phyloP scores from a whole-genome alignment of 2,113 vertebrate genomes.

The Tichodroma muraria region DNA sequence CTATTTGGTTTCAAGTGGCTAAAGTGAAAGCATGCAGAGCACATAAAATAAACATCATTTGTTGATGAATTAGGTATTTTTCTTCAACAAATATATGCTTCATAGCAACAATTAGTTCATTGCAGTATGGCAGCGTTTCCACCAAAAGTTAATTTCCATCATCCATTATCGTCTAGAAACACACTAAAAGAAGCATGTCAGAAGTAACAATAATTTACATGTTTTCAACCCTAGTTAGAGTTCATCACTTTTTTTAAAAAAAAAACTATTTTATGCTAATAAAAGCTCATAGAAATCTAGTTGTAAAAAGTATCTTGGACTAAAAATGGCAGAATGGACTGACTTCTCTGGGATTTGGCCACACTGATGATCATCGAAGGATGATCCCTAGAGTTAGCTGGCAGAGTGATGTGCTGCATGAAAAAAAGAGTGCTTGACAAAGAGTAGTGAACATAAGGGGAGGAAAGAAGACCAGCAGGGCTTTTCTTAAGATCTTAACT shows the following conservation, averaged over 20 bases:
- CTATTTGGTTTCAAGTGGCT: background rate
- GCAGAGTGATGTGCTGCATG: background rate
- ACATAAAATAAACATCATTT: background rate
- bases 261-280: background rate
- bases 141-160: background rate
- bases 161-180: background rate
- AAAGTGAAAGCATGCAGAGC: background rate
- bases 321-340: background rate
- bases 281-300: background rate
- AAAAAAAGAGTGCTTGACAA: background rate
- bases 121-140: background rate
- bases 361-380: background rate
- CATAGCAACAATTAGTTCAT: background rate
- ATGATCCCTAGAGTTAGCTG: background rate
- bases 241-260: background rate
- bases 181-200: background rate
- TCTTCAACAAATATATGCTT: background rate
- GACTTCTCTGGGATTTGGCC: background rate
- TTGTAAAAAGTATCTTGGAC: background rate
- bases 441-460: background rate
- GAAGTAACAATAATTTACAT: background rate
- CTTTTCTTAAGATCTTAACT: background rate
- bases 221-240: background rate
- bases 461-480: background rate
- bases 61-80: background rate